These are phyloP conservation scores for Penaeus monodon DNA, from an alignment of 2,888 invertebrate species.

Conservation along the genomic window DNA sequence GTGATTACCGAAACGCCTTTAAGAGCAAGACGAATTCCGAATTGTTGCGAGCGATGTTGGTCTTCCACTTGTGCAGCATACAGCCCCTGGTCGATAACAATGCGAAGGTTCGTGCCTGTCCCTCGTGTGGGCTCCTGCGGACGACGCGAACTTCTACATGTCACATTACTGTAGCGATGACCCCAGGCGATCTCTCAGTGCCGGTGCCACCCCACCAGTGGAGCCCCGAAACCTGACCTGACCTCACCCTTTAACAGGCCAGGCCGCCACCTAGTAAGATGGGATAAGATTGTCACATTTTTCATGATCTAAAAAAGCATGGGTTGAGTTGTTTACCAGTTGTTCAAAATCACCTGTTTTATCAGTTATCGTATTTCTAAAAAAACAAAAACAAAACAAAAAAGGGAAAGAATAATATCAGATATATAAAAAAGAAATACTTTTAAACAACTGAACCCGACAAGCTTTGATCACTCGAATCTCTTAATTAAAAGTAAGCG, in stretches of 20 bases:
- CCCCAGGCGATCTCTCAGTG: conserved; percentile 9
- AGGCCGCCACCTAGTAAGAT: conserved; percentile 54
- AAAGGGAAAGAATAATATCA: background rate
- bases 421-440: too few species aligned
- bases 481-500: conserved; percentile 15
- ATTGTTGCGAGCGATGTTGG: conserved; percentile 88
- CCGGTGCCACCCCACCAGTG: conserved; percentile 19
- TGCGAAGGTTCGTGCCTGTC: conserved; percentile 80
- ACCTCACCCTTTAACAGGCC: conserved; percentile 39
- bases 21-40: conserved; percentile 95
- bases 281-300: conserved; percentile 32
- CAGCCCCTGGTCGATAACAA: conserved; percentile 91
- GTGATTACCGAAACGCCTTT: conserved; percentile 90
- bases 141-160: conserved; percentile 45
- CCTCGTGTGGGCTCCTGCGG: background rate
- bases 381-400: background rate
- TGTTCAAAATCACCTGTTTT: background rate
- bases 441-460: conserved; percentile 47
- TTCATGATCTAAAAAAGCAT: conserved; percentile 48
- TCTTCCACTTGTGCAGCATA: conserved; percentile 91
- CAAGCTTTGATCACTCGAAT: conserved; percentile 47
- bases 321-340: conserved; percentile 44
- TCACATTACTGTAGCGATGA: conserved; percentile 50
- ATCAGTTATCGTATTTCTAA: background rate
- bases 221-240: conserved; percentile 38